phyloP scores from a whole-genome alignment of 2,888 invertebrate genomes.

The Papilio demoleus region DNA sequence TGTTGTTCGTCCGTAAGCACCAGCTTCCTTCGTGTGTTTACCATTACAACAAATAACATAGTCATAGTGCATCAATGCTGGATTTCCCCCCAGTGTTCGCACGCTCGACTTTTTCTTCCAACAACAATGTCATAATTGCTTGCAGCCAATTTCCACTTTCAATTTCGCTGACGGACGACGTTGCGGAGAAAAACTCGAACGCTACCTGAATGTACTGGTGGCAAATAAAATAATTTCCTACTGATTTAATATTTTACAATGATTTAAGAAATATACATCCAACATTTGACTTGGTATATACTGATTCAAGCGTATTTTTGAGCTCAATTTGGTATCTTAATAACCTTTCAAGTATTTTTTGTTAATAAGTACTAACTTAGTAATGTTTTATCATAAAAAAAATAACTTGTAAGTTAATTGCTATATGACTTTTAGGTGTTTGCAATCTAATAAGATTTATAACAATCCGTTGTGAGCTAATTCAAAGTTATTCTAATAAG shows the following conservation, averaged over 20 bases:
- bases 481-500: not conserved
- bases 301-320: no score
- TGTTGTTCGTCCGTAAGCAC: no score
- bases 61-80: not conserved
- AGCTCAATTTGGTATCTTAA: no score
- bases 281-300: not conserved
- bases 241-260: not conserved
- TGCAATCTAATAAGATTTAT: no score
- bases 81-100: conserved; percentile 46
- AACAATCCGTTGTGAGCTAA: not conserved
- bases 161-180: conserved; percentile 69
- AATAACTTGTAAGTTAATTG: no score
- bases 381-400: no score
- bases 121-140: conserved; percentile 77
- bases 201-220: conserved; percentile 44
- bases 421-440: no score
- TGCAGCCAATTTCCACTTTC: conserved; percentile 74
- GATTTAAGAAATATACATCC: not conserved
- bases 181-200: conserved; percentile 62
- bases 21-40: no score
- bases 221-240: conserved; percentile 35
- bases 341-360: no score
- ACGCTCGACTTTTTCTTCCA: conserved; percentile 59
- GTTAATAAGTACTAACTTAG: no score
- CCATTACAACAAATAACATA: not conserved